phyloP scores from a whole-genome alignment of 2,888 invertebrate genomes.

The Pocota personata region DNA sequence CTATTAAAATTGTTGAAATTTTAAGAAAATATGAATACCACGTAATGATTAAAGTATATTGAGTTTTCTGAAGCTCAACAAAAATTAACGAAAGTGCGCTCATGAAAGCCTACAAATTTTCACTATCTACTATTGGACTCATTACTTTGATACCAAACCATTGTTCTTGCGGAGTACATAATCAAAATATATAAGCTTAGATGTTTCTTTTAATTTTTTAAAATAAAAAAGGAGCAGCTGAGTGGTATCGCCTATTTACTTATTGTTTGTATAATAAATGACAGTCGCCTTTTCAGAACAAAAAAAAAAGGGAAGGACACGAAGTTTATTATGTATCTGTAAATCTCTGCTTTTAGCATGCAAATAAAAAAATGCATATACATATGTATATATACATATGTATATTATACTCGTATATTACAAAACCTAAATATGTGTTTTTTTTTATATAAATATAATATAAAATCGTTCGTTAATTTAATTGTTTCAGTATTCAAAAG shows the following conservation, averaged over 20 bases:
- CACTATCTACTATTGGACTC: too few relatives aligned
- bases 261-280: background rate
- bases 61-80: too few relatives aligned
- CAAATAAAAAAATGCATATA: background rate
- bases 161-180: too few relatives aligned
- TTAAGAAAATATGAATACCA: too few relatives aligned
- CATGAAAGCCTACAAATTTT: too few relatives aligned
- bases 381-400: constrained; percentile 9
- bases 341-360: background rate
- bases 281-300: background rate
- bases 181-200: too few relatives aligned
- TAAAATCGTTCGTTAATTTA: constrained; percentile 44
- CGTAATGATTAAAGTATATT: too few relatives aligned
- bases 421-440: constrained; percentile 14
- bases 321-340: background rate
- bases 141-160: too few relatives aligned
- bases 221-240: background rate
- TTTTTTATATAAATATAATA: constrained; percentile 40
- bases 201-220: too few relatives aligned
- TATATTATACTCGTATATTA: constrained; percentile 26
- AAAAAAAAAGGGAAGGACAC: background rate
- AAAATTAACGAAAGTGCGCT: background rate
- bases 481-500: constrained; percentile 35
- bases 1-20: too few relatives aligned
- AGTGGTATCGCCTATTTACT: too few relatives aligned